Percentiles rank a stretch among this genome's conserved stretches.
Conservation (phyloP, 2,113 vertebrate genomes). For the Brachypodius melanocephalos region DNA sequence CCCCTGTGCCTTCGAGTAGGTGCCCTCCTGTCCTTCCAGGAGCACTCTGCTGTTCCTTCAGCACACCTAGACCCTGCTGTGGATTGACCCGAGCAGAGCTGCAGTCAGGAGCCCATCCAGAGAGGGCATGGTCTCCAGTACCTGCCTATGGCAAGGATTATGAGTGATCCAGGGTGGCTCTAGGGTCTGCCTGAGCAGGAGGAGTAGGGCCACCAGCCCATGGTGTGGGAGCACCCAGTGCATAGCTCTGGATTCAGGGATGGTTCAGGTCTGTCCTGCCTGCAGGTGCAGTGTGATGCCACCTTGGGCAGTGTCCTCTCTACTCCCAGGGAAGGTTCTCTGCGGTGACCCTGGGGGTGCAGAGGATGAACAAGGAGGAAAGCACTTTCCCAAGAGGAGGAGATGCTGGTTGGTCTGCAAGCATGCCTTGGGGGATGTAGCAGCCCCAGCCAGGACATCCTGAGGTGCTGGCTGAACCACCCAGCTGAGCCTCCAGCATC, state of each 20-base stretch:
- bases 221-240: neutral
- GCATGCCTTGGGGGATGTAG: fast-evolving
- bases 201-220: neutral
- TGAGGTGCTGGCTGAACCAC: neutral
- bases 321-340: neutral
- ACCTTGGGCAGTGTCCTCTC: neutral
- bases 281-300: neutral
- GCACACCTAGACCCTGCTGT: neutral
- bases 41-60: neutral
- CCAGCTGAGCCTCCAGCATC: neutral
- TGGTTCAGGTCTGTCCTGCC: neutral
- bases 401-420: neutral
- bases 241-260: neutral
- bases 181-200: neutral
- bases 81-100: neutral
- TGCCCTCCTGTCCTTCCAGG: neutral
- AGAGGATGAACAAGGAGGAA: neutral
- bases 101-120: neutral
- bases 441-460: neutral
- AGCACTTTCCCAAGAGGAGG: neutral
- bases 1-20: neutral
- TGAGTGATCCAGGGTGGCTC: neutral
- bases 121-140: neutral
- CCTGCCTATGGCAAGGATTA: neutral
- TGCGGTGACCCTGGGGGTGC: too few species aligned